Evolutionary conservation across 2,888 invertebrate genomes (phyloP), one percentile per base, ranked within the genome.

Genomic region (Eupithecia vulgata): DNA sequence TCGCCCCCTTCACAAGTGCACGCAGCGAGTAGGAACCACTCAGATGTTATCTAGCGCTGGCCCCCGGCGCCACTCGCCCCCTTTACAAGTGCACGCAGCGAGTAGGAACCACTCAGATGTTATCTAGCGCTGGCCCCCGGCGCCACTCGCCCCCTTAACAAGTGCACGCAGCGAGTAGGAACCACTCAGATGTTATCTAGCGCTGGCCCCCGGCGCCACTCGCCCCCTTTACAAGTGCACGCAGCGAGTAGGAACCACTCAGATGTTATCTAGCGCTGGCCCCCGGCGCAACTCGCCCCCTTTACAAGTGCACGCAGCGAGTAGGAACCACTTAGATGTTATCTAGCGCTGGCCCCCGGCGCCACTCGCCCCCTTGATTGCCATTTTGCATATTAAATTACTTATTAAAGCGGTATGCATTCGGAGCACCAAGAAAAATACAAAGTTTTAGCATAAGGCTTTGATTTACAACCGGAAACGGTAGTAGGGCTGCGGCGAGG

Each of bases 381-480:
- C 76, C 71, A 75, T 71, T 80, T 76, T 78, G 75, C 76, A 78
- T 78, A 80, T 76, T 80, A 77, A 78, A 80, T 78, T 66, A 78
- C 72, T 78, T 74, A 78, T 80, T 78, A 78, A 76, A 71, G 68
- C 73, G 74, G 57, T 75, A 75, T 78, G 76, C 76, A 77, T 78
- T 78, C 73, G 68, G 72, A 77, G 62, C 73, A 75, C 68, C 71
- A 74, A 75, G 75, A 78, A 79, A 79, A 77, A 78, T 77, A 74
- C 74, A 68, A 74, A 76, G 74, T 77, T 75, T 75, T 74, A 74
- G 72, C 78, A 73, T 70, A 69, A 70, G 71, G 71, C 66, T 73
- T 73, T 66, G 66, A 40, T 68, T 73, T 62, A 73, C 73, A 37
- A 68, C 65, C 70, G 67, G 69, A 75, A 67, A 17, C 62, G 13